phyloP scores from a whole-genome alignment of 1,140 invertebrate species.

The Aphelinus certus region DNA sequence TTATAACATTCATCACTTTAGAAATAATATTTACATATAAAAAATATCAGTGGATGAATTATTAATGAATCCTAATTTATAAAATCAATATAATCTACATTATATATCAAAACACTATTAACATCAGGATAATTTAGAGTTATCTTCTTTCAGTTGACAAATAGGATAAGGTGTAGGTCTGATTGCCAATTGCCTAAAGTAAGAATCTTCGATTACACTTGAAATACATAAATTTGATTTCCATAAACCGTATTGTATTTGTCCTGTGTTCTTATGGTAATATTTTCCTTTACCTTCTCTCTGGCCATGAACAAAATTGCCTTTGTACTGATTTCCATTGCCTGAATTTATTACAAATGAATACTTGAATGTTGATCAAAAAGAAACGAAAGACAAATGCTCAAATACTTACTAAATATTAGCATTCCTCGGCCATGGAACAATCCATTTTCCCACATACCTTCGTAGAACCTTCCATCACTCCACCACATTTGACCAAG shows the following conservation, averaged over 20 bases:
- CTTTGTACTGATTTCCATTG: slow-evolving; percentile 73
- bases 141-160: slow-evolving; percentile 39
- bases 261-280: slow-evolving; percentile 70
- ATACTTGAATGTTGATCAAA: slow-evolving; percentile 34
- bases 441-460: slow-evolving; percentile 61
- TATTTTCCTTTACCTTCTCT: slow-evolving; percentile 70
- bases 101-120: not conserved
- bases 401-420: slow-evolving; percentile 54
- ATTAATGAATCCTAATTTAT: not conserved
- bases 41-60: not conserved
- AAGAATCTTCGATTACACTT: slow-evolving; percentile 67
- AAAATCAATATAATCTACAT: not conserved
- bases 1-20: no score
- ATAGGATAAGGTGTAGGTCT: slow-evolving; percentile 69
- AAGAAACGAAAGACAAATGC: slow-evolving; percentile 40
- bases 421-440: slow-evolving; percentile 65
- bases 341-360: slow-evolving; percentile 49
- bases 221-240: slow-evolving; percentile 61
- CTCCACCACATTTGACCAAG: slow-evolving; percentile 72
- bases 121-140: not conserved
- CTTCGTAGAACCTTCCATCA: slow-evolving; percentile 67
- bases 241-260: slow-evolving; percentile 72
- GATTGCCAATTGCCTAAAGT: slow-evolving; percentile 66
- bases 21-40: not conserved
- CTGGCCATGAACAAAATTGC: slow-evolving; percentile 66